A percentile compares a stretch with the other conserved stretches of the same genome.
Conservation (phyloP, 2,113 vertebrate species). For the Malaclemys terrapin region DNA sequence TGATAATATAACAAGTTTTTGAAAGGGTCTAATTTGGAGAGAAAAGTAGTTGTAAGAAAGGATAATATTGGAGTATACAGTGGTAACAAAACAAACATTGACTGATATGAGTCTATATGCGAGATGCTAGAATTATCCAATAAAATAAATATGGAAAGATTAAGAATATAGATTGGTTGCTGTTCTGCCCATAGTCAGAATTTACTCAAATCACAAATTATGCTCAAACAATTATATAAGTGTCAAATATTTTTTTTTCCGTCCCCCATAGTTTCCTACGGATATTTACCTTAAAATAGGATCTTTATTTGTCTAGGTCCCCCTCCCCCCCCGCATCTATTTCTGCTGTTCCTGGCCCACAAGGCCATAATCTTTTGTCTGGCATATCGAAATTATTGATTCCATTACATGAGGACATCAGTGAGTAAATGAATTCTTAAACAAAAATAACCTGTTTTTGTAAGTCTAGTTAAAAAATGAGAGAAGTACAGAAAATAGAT, state of each 20-base stretch:
- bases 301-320: neutral
- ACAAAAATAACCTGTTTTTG: neutral
- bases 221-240: neutral
- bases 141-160: neutral
- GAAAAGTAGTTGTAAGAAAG: neutral
- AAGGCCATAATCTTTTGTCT: neutral
- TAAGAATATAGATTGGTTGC: neutral
- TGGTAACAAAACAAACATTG: accelerated
- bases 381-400: neutral
- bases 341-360: neutral
- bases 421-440: neutral
- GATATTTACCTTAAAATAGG: neutral
- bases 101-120: neutral
- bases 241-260: neutral
- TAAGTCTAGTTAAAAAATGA: neutral
- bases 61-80: neutral
- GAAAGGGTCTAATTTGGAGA: accelerated
- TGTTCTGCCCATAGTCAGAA: neutral
- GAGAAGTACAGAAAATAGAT: neutral
- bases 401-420: neutral
- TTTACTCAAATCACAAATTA: neutral
- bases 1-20: neutral
- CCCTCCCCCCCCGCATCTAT: no score
- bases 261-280: neutral
- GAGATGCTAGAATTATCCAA: neutral